Conservation (phyloP, 2,113 vertebrate genomes). For the Callochromis pleurospilus region DNA sequence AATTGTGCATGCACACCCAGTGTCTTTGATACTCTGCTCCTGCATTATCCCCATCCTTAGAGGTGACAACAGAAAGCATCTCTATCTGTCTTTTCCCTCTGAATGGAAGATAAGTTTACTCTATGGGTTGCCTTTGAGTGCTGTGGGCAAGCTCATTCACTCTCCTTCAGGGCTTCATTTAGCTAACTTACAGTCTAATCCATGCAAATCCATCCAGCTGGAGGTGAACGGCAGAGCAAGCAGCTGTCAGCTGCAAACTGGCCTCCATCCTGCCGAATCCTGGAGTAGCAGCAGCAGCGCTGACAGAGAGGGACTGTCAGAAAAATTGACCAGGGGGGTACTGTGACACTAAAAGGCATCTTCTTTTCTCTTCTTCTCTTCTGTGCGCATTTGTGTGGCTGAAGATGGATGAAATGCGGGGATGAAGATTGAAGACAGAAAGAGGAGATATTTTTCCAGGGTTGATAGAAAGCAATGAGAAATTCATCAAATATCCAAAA, state of each 20-base stretch:
- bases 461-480: neutral
- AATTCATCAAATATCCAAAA: neutral
- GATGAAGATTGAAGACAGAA: neutral
- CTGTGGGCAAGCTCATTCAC: constrained; percentile 25
- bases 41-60: neutral
- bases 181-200: constrained; percentile 60
- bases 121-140: constrained; percentile 16
- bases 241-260: constrained; percentile 50
- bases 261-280: constrained; percentile 23
- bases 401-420: neutral
- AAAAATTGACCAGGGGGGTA: neutral
- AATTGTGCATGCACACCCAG: neutral
- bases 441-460: neutral
- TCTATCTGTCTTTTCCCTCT: constrained; percentile 8
- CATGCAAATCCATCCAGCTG: constrained; percentile 58
- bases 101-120: constrained; percentile 32
- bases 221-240: constrained; percentile 32
- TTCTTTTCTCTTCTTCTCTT: neutral
- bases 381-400: neutral
- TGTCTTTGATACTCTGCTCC: neutral
- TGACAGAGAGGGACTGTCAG: constrained; percentile 6
- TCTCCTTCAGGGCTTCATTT: constrained; percentile 63
- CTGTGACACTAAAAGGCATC: neutral
- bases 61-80: constrained; percentile 35
- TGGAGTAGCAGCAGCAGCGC: neutral